Base-by-base conservation (phyloP, 1,140 invertebrate genomes). In the Plodia interpunctella region DNA sequence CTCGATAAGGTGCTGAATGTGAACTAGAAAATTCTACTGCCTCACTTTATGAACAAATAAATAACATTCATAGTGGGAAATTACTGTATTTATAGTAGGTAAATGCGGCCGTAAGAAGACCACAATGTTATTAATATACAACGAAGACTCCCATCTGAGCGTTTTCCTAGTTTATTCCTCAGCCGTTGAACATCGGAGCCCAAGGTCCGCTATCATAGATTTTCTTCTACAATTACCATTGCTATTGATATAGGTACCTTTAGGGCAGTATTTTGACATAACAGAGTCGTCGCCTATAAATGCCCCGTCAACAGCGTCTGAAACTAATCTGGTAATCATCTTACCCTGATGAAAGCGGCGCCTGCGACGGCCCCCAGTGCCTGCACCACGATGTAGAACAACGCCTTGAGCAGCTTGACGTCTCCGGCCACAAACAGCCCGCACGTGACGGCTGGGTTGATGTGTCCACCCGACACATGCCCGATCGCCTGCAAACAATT, bases 391-490 rank as follows among this genome's bases (percentile, higher is more conserved):
- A 97, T 92, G 87, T 98, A 98, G 35, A 98, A 90, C 13, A 97
- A 9, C 0, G 92, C 95, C 66, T 95, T 93, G 3, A 97, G 78
- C 19, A 98, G 84, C 59, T 93, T 91, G 59, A 97, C 93, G 81
- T 96, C 95, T 20, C 96, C 95, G 19, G 96, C 94, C 5, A 93
- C 93, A 58, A 97, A 83, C 76, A 98, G 92, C 0, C 94, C 96
- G n/a, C 91, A 85, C 0, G 97, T 97, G 25, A 98, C 96, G 0
- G 97, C 97, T 0, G 97, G 97, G 91, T 98, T 98, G 59, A 98
- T 93, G 80, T 98, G 97, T 15, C 96, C 96, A 0, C 97, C 97
- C 44, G 95, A 97, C 38, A 98, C 92, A 80, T 98, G 96, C 0
- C 95, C 96, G 60, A 98, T 93, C 38, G 92, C 90, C 94, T 96